Base-by-base conservation (phyloP, 1,140 invertebrate genomes). In the Spodoptera frugiperda region DNA sequence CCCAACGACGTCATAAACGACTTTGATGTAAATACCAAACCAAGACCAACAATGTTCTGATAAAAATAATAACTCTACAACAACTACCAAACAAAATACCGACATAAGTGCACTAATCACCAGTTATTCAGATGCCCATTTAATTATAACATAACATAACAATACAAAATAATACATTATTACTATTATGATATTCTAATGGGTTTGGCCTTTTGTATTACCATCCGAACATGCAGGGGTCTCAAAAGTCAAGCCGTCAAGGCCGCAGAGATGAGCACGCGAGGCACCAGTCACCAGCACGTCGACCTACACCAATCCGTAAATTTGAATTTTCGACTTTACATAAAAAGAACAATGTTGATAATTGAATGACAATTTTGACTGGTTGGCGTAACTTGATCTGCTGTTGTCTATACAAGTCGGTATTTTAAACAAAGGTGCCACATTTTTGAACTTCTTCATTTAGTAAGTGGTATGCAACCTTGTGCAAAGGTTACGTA, bases 221-320 rank as follows among this genome's bases (percentile, higher is more conserved):
- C 63, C 63, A 80, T 81, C 78, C 82, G 87, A 88, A 85, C 89
- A 91, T 91, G 89, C 85, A 84, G 80, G 77, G 71, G 63, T 75
- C 72, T 75, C 82, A 87, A 90, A 89, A 90, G 89, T 89, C 88
- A 89, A 53, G 82, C 78, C 79, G 89, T 90, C 89, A 91, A 91
- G 89, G 89, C 84, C 88, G 78, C 19, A 30, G 67, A 39, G 85
- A 86, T 86, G 84, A 71, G 79, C 80, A 72, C 74, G 79, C 82
- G 78, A 30, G 39, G 48, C 2, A 19, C 70, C 21, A 61, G 3
- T 57, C 54, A 57, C 30, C 54, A 3, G 6, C 21, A 30, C 0
- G 0, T 25, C 3, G 0, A 57, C 3, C 1, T 57, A 39, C 33
- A 0, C 33, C 6, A 9, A 9, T 0, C 33, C 0, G 1, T 39